Conservation (phyloP, 2,888 invertebrate species). For the Noctua janthina region DNA sequence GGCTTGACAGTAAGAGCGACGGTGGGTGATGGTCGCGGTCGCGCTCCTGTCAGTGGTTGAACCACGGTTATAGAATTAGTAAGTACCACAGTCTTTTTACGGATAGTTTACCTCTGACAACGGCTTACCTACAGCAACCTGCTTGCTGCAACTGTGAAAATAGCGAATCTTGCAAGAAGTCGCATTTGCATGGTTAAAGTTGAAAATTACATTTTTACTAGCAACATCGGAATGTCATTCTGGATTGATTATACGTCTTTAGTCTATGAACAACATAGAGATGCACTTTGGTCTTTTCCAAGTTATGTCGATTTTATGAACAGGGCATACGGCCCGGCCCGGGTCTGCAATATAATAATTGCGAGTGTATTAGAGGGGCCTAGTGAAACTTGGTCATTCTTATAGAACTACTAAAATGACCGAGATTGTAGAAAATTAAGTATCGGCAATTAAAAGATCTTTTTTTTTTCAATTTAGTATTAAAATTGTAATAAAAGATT, state of each 20-base stretch:
- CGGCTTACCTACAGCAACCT: neutral
- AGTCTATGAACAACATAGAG: constrained; percentile 22
- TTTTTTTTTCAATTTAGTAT: neutral
- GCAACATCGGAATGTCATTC: constrained; percentile 40
- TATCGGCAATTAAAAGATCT: too few relatives aligned
- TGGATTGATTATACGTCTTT: constrained; percentile 41
- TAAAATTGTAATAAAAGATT: neutral
- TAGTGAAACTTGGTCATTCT: neutral
- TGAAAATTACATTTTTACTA: neutral
- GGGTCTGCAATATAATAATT: neutral
- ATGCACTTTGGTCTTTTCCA: neutral
- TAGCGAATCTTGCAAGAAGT: neutral
- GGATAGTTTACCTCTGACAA: too few relatives aligned
- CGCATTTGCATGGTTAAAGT: neutral
- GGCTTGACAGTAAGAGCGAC: neutral
- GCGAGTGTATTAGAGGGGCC: neutral
- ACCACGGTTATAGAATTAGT: neutral
- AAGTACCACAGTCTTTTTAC: neutral
- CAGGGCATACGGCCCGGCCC: neutral
- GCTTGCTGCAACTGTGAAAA: neutral
- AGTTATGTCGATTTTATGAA: constrained; percentile 6
- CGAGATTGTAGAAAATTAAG: neutral
- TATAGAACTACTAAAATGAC: neutral
- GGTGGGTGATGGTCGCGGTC: neutral
- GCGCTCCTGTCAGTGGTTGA: neutral